phyloP scores from a whole-genome alignment of 2,113 vertebrate species.

The Sceloporus tristichus region DNA sequence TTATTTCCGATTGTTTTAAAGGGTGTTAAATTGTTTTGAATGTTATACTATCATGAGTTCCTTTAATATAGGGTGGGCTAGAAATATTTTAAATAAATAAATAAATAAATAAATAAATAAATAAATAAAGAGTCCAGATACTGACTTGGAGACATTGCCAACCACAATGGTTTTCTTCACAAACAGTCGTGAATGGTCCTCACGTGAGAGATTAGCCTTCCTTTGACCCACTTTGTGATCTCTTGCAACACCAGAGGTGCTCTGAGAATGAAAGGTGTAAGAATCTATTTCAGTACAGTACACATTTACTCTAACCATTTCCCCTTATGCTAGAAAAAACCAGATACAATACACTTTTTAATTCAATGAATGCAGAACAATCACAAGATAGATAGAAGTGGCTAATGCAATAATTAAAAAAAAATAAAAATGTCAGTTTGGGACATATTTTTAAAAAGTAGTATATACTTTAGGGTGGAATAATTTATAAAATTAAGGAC shows the following conservation, averaged over 20 bases:
- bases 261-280: slow-evolving; percentile 78
- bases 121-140: slow-evolving; percentile 54
- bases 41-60: no score
- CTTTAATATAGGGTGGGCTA: no score
- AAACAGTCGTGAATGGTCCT: slow-evolving; percentile 92
- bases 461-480: no score
- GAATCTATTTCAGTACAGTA: slow-evolving; percentile 60
- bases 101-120: slow-evolving; percentile 5
- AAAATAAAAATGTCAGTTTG: no score
- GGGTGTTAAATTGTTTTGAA: no score
- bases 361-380: background rate
- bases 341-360: no score
- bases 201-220: slow-evolving; percentile 84
- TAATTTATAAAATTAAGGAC: no score
- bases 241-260: slow-evolving; percentile 83
- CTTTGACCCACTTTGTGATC: slow-evolving; percentile 83
- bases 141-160: slow-evolving; percentile 98
- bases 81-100: slow-evolving; percentile 14
- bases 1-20: no score
- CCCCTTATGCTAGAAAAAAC: slow-evolving; percentile 15
- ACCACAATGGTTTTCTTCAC: slow-evolving; percentile 99
- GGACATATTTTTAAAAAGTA: no score
- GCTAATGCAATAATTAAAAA: no score
- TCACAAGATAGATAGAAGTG: no score
- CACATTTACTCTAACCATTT: slow-evolving; percentile 36